Evolutionary conservation across 2,888 invertebrate species (phyloP).

Genomic region (Cryptops parisi): DNA sequence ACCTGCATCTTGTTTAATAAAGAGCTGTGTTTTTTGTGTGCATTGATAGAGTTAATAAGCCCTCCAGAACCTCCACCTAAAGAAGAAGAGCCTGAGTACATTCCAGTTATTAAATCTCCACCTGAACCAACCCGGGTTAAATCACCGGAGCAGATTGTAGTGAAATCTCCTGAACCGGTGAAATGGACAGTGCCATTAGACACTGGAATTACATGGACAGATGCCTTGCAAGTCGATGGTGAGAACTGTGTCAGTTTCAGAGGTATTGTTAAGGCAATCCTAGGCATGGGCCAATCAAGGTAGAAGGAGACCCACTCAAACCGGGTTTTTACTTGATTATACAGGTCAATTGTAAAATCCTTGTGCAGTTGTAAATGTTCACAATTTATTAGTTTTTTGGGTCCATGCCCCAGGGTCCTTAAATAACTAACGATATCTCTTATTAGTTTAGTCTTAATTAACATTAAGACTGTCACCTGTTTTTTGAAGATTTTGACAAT

Average conservation of each 20-base stretch:
- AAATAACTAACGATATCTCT: background rate
- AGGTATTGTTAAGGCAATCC: too few relatives aligned
- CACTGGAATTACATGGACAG: constrained; percentile 47
- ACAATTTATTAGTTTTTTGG: background rate
- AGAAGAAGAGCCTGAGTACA: background rate
- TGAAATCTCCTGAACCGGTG: constrained; percentile 84
- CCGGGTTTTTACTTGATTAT: too few relatives aligned
- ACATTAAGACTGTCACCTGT: too few relatives aligned
- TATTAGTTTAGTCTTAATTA: background rate
- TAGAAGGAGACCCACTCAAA: too few relatives aligned
- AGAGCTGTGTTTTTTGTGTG: too few relatives aligned
- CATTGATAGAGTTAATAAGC: too few relatives aligned
- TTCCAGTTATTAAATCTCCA: constrained; percentile 54
- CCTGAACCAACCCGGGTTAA: constrained; percentile 86
- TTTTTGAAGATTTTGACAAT: too few relatives aligned
- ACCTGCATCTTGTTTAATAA: too few relatives aligned
- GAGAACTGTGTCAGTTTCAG: too few relatives aligned
- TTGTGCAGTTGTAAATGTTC: too few relatives aligned
- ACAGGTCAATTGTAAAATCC: too few relatives aligned
- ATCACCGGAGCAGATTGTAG: constrained; percentile 72
- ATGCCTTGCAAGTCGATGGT: constrained; percentile 17
- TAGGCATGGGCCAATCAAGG: too few relatives aligned
- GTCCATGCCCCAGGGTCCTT: background rate
- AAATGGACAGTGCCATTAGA: constrained; percentile 91
- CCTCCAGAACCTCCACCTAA: background rate